These are phyloP conservation scores for Edolisoma coerulescens DNA, from an alignment of 2,113 vertebrate species.

Conservation along the genomic window DNA sequence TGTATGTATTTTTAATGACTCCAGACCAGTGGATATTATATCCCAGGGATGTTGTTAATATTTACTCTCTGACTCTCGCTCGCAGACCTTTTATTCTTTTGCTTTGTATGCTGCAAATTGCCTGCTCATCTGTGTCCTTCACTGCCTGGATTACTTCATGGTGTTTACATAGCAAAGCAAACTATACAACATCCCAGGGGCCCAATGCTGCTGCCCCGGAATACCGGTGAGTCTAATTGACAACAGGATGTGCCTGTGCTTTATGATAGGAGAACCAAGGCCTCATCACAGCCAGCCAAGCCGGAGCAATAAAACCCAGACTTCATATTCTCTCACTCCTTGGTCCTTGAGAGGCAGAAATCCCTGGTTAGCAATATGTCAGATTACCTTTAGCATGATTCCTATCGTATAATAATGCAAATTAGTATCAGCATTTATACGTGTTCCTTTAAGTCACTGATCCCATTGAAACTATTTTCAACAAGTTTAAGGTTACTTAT, in stretches of 20 bases:
- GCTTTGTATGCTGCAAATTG: neutral
- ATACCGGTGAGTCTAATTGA: slow-evolving; percentile 24
- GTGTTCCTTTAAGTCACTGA: neutral
- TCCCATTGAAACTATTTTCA: neutral
- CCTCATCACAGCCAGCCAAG: neutral
- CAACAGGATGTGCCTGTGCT: slow-evolving; percentile 45
- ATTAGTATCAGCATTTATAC: neutral
- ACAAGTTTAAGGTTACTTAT: neutral
- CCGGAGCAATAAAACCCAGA: neutral
- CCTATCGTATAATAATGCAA: neutral
- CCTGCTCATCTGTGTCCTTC: slow-evolving; percentile 26
- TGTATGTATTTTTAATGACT: slow-evolving; percentile 12
- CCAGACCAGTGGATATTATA: neutral
- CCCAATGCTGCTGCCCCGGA: neutral
- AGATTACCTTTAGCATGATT: neutral
- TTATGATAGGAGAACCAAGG: neutral
- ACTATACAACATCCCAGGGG: slow-evolving; percentile 30
- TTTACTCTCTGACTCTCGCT: slow-evolving; percentile 3
- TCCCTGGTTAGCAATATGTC: neutral
- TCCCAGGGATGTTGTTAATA: slow-evolving; percentile 36
- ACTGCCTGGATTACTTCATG: slow-evolving; percentile 9
- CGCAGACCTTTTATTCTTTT: slow-evolving; percentile 7
- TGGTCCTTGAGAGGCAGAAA: neutral
- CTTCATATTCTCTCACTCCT: neutral
- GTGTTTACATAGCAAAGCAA: slow-evolving; percentile 57